phyloP scores from a whole-genome alignment of 2,797 vertebrate species.

The Cryptoblepharus egeriae region DNA sequence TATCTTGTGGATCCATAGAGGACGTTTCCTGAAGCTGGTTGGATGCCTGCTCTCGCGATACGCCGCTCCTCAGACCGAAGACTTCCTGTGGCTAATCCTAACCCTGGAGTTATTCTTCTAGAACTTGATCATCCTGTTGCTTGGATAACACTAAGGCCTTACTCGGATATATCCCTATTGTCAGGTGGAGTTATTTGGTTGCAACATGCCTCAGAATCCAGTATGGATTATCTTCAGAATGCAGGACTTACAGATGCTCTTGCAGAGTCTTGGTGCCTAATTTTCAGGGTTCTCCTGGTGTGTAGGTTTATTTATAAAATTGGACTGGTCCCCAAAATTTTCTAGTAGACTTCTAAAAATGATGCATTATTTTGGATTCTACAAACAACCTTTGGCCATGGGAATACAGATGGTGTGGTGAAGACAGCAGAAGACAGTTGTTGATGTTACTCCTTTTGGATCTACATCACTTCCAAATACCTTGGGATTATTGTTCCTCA shows the following conservation, averaged over 20 bases:
- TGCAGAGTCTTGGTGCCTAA: conserved; percentile 71
- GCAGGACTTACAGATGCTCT: conserved; percentile 71
- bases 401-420: conserved; percentile 75
- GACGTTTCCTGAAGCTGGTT: conserved; percentile 82
- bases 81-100: conserved; percentile 75
- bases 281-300: conserved; percentile 66
- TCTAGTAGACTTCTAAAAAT: conserved; percentile 65
- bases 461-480: conserved; percentile 75
- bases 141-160: conserved; percentile 80
- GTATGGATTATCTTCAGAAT: conserved; percentile 80
- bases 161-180: conserved; percentile 81
- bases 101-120: conserved; percentile 81
- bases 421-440: conserved; percentile 75
- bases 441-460: conserved; percentile 77
- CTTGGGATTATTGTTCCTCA: conserved; percentile 79
- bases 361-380: conserved; percentile 79
- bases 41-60: conserved; percentile 79
- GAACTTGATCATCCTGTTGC: conserved; percentile 72
- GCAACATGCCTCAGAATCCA: conserved; percentile 73
- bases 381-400: conserved; percentile 74
- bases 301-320: conserved; percentile 69
- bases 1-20: conserved; percentile 80
- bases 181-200: conserved; percentile 79
- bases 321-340: conserved; percentile 76
- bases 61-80: conserved; percentile 75